These are phyloP conservation scores for Neosilurus mollespiculum DNA, from an alignment of 2,797 vertebrate species.

Conservation along the genomic window DNA sequence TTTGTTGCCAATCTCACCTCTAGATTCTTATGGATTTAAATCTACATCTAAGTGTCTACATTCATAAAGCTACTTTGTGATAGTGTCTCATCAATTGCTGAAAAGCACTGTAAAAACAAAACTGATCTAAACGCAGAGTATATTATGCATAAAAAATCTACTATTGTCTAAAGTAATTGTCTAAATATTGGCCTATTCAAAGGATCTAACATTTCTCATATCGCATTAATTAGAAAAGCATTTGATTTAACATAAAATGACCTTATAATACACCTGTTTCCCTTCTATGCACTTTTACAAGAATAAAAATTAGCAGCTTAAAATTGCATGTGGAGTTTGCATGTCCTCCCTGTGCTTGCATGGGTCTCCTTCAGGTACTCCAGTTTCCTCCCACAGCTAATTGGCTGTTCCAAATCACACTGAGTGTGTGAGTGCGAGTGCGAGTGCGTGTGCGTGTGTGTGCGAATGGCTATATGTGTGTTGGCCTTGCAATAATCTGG, in stretches of 20 bases:
- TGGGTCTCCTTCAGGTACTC: too few species aligned
- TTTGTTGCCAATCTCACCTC: background rate
- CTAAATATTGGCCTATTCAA: background rate
- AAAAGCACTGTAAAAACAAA: background rate
- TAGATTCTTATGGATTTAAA: background rate
- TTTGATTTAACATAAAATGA: background rate
- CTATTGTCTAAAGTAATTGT: background rate
- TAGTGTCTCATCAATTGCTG: background rate
- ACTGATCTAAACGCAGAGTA: background rate
- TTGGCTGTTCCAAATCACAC: too few species aligned
- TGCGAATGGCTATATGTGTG: too few species aligned
- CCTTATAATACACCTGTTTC: background rate
- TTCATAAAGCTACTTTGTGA: background rate
- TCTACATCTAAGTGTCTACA: background rate
- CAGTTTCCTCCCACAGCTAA: too few species aligned
- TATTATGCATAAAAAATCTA: background rate
- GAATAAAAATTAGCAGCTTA: background rate
- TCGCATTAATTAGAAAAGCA: background rate
- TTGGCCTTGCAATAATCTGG: too few species aligned
- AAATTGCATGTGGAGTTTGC: too few species aligned
- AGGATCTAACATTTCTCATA: background rate
- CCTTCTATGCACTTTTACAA: background rate
- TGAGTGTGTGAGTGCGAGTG: too few species aligned
- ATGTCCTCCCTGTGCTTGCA: too few species aligned
- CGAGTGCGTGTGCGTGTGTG: too few species aligned